Evolutionary conservation across 2,113 vertebrate genomes (phyloP), one percentile per base, ranked within the genome.

Genomic region (Lampris megalopsis): DNA sequence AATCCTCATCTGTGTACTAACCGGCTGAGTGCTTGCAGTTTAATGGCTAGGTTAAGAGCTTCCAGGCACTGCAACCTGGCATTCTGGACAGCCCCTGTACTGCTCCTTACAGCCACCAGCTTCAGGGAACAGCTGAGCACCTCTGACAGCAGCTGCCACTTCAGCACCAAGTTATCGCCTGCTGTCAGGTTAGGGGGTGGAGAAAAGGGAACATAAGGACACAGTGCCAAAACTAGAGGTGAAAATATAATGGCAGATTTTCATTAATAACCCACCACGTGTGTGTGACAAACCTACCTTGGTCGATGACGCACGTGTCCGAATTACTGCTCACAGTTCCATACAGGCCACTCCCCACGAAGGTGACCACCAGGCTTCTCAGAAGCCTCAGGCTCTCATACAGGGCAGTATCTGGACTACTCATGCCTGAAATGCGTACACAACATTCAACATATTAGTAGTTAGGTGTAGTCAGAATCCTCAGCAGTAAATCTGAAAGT

Each of bases 1-100:
- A 75, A 47, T 10, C 9, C 40, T 52, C 5, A 1, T 50, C 71
- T 3, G 41, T 69, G 13, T 43, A 92, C 96, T 92, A 89, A 98
- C 97, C 93, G 94, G 59, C 89, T 91, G 2, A 92, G 85, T 2
- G 94, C 87, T 68, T 98, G 96, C 10, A 99, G 91, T 71, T 95
- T 97, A 42, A 90, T 92, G 2, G 96, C 94, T 53, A 98, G 77
- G 85, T 93, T 96, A 45, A 97, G 85, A 0, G 95, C 95, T 84
- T 99, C 97, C 7, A 95, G 67, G 63, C 97, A 98, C 73, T 97
- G 96, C 24, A 95, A 94, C 81, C 96, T 96, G 71, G 97, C 97
- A 45, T 95, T 95, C 0, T 92, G 95, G 24, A 94, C 86, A 57
- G 87, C 90, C 9, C 97, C 97, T 61, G 93, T 63, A 48, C 11